These are phyloP conservation scores for Falco berigora DNA, from an alignment of 2,797 vertebrate species.

Conservation along the genomic window DNA sequence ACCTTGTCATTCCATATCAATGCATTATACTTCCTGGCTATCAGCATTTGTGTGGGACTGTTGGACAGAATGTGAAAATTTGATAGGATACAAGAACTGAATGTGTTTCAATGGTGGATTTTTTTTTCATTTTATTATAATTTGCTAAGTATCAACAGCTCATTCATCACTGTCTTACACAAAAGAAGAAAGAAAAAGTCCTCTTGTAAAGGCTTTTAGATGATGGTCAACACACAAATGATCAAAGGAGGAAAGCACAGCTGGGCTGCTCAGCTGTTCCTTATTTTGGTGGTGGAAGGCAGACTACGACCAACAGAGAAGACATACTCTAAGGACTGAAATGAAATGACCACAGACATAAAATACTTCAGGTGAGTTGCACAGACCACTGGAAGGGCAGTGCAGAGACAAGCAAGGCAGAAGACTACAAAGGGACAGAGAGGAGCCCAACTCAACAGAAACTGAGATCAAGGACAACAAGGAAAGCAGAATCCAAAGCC, in stretches of 20 bases:
- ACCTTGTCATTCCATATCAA: background rate
- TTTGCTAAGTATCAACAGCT: background rate
- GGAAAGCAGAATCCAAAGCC: background rate
- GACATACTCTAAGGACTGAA: background rate
- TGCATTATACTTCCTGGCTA: background rate
- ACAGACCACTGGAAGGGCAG: background rate
- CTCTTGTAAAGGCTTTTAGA: background rate
- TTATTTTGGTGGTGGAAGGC: background rate
- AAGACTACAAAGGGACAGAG: background rate
- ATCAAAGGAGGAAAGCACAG: background rate
- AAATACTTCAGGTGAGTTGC: background rate
- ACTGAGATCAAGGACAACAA: background rate
- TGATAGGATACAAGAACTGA: background rate
- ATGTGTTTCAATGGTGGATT: background rate
- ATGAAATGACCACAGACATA: background rate
- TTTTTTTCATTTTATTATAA: background rate
- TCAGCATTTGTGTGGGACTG: background rate
- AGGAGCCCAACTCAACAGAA: background rate
- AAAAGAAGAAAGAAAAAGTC: background rate
- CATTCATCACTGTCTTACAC: background rate
- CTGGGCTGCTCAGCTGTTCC: background rate
- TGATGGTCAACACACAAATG: background rate
- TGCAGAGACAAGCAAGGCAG: accelerated
- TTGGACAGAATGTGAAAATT: background rate
- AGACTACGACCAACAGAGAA: background rate